A percentile compares a stretch with the other conserved stretches of the same genome.
Conservation (phyloP, 2,888 invertebrate species). For the Drosophila meridionalis region DNA sequence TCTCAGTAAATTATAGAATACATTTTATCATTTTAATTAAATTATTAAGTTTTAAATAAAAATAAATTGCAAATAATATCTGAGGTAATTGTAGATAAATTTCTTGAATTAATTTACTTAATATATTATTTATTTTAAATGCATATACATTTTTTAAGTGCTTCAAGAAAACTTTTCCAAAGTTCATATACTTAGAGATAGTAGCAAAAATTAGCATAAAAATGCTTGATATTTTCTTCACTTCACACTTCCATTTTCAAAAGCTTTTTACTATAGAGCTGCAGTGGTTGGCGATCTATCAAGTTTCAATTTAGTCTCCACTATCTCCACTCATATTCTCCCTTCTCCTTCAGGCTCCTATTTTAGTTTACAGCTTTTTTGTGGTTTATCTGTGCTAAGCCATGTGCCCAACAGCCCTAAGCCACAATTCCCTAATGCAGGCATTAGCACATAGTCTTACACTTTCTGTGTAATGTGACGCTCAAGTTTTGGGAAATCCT, state of each 20-base stretch:
- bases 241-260: neutral
- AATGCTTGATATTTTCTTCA: neutral
- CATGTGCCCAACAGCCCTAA: slow-evolving; percentile 19
- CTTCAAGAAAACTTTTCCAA: neutral
- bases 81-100: too few relatives aligned
- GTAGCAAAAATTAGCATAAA: neutral
- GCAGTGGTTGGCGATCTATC: neutral
- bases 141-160: neutral
- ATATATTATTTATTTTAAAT: too few relatives aligned
- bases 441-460: slow-evolving; percentile 22
- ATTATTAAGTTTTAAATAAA: too few relatives aligned
- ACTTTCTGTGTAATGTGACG: slow-evolving; percentile 57
- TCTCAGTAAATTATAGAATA: too few relatives aligned
- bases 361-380: slow-evolving; percentile 44
- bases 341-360: slow-evolving; percentile 4
- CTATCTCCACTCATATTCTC: neutral
- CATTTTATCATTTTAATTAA: too few relatives aligned
- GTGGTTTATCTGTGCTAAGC: slow-evolving; percentile 41
- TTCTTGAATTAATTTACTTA: too few relatives aligned
- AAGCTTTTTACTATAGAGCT: neutral
- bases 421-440: slow-evolving; percentile 22
- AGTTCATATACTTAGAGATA: neutral
- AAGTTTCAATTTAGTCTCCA: neutral
- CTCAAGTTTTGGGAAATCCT: slow-evolving; percentile 73
- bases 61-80: too few relatives aligned